A percentile compares a stretch with the other conserved stretches of the same genome.
Conservation (phyloP, 1,140 invertebrate species). For the Bombus affinis region DNA sequence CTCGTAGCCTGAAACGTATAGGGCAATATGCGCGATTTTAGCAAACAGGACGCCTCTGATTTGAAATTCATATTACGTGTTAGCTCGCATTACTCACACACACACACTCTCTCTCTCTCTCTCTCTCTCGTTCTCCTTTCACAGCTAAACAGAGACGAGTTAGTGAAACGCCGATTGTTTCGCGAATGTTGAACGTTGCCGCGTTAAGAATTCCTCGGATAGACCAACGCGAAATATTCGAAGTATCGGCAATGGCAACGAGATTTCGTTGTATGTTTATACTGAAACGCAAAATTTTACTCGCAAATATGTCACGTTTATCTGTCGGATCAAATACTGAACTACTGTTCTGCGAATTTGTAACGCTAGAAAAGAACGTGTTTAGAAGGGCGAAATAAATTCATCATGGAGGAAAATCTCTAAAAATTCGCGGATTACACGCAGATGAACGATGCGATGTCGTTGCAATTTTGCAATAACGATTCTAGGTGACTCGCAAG, state of each 20-base stretch:
- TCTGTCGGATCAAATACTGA: neutral
- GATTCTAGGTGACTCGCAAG: neutral
- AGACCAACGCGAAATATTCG: no score
- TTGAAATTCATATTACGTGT: conserved; percentile 52
- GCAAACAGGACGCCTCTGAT: conserved; percentile 21
- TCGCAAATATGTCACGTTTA: neutral
- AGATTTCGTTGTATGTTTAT: neutral
- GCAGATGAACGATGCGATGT: neutral
- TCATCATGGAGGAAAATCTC: neutral
- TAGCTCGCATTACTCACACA: neutral
- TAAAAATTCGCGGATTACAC: neutral
- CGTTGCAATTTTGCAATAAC: no score
- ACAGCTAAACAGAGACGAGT: neutral
- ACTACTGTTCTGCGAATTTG: neutral
- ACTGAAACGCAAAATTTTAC: neutral
- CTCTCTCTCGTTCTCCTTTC: neutral
- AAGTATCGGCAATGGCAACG: neutral
- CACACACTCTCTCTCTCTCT: neutral
- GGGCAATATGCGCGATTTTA: conserved; percentile 35
- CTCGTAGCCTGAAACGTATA: conserved; percentile 21
- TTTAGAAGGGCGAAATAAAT: neutral
- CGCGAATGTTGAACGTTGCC: neutral
- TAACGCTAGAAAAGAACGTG: neutral
- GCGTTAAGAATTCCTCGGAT: no score
- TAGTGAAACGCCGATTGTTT: neutral